Conservation (phyloP, 2,888 invertebrate species). For the Oxyteleia sp. region DNA sequence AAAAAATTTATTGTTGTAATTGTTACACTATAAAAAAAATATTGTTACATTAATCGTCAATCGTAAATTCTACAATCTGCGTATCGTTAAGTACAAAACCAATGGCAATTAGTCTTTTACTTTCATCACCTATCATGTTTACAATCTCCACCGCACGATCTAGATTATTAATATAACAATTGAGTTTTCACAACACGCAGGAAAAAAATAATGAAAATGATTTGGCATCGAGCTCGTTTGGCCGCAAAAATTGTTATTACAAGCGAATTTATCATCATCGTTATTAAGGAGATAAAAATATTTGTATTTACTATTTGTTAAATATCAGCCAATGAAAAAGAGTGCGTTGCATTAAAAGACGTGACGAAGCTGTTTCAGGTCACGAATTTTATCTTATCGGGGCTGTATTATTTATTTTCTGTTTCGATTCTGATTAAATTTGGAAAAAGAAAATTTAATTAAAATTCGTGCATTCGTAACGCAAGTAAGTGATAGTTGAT, state of each 20-base stretch:
- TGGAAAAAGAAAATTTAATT: conserved; percentile 45
- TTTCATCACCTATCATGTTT: too few species aligned
- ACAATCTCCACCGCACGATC: too few species aligned
- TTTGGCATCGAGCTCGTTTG: not conserved
- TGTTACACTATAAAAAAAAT: too few species aligned
- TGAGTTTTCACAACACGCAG: too few species aligned
- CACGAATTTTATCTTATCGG: conserved; percentile 46
- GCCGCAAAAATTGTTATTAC: conserved; percentile 1
- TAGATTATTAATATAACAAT: too few species aligned
- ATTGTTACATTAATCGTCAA: too few species aligned
- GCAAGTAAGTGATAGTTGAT: too few species aligned
- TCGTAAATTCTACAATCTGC: too few species aligned
- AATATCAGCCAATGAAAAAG: conserved; percentile 26
- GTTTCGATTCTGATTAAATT: conserved; percentile 54
- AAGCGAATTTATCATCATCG: conserved; percentile 18
- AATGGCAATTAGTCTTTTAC: too few species aligned
- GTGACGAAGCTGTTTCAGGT: conserved; percentile 50
- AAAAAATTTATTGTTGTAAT: too few species aligned
- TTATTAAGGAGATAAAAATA: conserved; percentile 45
- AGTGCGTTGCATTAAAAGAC: conserved; percentile 40
- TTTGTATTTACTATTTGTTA: conserved; percentile 45
- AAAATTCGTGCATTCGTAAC: conserved; percentile 24
- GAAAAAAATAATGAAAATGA: too few species aligned
- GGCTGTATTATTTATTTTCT: conserved; percentile 34
- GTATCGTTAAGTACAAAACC: too few species aligned